phyloP scores from a whole-genome alignment of 2,888 invertebrate genomes.

The Automeris io region DNA sequence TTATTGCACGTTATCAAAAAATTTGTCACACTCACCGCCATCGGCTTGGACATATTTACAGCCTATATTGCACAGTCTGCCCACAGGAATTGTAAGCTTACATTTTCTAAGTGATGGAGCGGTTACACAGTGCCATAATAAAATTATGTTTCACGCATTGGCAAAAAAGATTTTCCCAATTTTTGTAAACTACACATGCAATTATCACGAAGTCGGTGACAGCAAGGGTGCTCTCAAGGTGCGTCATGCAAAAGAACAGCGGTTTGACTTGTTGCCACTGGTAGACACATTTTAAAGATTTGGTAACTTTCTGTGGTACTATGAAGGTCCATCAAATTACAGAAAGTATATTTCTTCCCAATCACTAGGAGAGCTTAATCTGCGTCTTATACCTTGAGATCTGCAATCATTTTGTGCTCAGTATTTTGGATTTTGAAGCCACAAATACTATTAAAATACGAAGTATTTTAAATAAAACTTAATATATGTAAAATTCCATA shows the following conservation, averaged over 20 bases:
- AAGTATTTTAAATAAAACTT: too few relatives aligned
- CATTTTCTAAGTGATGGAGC: conserved; percentile 37
- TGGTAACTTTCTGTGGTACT: conserved; percentile 20
- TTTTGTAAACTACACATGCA: conserved; percentile 27
- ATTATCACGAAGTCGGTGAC: conserved; percentile 33
- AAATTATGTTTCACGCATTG: conserved; percentile 34
- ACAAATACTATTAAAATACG: too few relatives aligned
- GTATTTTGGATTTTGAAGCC: too few relatives aligned
- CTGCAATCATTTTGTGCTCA: conserved; percentile 12
- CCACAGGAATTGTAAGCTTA: conserved; percentile 19
- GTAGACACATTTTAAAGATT: too few relatives aligned
- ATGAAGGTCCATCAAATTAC: conserved; percentile 21
- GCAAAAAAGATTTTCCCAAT: conserved; percentile 21
- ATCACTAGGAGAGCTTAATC: conserved; percentile 20
- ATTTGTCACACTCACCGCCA: conserved; percentile 23
- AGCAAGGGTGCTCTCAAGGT: conserved; percentile 24
- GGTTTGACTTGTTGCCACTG: conserved; percentile 14
- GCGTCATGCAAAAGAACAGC: conserved; percentile 17
- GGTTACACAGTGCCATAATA: conserved; percentile 34
- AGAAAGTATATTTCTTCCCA: conserved; percentile 15
- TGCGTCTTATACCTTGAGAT: conserved; percentile 17
- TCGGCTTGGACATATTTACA: conserved; percentile 17
- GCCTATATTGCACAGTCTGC: conserved; percentile 11
- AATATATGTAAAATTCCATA: too few relatives aligned
- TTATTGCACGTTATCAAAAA: conserved; percentile 24